Evolutionary conservation across 2,888 invertebrate genomes (phyloP).

Genomic region (Petrolisthes cinctipes): DNA sequence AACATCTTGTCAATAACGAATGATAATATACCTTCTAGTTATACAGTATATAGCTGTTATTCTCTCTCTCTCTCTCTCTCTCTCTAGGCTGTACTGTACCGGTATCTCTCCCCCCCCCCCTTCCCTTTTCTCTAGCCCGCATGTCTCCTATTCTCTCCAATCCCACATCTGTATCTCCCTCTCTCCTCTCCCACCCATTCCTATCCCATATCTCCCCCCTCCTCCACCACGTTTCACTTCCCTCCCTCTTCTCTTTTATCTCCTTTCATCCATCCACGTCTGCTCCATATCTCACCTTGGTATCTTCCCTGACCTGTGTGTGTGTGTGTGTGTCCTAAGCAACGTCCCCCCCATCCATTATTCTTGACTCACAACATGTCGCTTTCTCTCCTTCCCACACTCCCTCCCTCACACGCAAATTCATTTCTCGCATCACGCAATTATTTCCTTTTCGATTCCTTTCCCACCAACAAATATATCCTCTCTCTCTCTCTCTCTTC

Average conservation of each 20-base stretch:
- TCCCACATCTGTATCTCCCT: too few species aligned
- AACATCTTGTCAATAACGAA: too few species aligned
- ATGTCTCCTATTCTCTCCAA: background rate
- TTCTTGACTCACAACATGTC: too few species aligned
- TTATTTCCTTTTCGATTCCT: background rate
- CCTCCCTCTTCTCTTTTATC: background rate
- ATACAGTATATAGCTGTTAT: background rate
- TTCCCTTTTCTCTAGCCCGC: background rate
- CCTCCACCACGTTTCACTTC: too few species aligned
- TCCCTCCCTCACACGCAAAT: background rate
- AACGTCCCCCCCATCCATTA: background rate
- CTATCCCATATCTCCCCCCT: too few species aligned
- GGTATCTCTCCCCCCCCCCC: background rate
- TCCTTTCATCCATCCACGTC: background rate
- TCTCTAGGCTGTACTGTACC: background rate
- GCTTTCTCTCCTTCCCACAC: constrained; percentile 2
- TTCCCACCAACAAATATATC: background rate
- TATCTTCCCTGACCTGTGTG: too few species aligned
- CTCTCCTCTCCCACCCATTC: background rate
- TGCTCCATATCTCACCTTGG: too few species aligned
- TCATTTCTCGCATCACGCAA: background rate
- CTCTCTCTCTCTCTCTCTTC: background rate
- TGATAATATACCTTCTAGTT: too few species aligned
- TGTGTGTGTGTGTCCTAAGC: too few species aligned
- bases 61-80: constrained; percentile 40